These are phyloP conservation scores for Actinia tenebrosa DNA, from an alignment of 64 coral and sea anemone genomes.

Conservation along the genomic window DNA sequence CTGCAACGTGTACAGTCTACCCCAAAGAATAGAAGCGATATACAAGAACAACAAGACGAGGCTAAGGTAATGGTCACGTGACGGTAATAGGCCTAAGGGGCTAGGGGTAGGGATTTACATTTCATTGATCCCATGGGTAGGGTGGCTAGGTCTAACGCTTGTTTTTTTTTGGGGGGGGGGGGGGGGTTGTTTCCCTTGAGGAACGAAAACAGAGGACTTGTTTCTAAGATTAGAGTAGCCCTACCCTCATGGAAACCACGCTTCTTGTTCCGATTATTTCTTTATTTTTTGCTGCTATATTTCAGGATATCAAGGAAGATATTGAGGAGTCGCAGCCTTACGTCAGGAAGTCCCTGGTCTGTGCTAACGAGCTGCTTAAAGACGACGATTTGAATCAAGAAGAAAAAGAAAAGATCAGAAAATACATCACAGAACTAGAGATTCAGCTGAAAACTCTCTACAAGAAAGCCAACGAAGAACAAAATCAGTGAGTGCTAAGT, in stretches of 20 bases:
- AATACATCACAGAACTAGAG: conserved; percentile 2
- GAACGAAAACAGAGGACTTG: too few species aligned
- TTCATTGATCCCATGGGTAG: background rate
- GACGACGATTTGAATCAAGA: background rate
- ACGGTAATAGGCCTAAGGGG: background rate
- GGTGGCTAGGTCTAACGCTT: background rate
- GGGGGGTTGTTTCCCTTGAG: too few species aligned
- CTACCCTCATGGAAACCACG: background rate
- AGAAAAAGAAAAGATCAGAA: conserved; percentile 15
- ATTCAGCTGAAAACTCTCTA: background rate
- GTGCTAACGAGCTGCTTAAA: background rate
- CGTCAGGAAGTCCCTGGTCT: background rate
- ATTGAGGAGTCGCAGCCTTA: conserved; percentile 9
- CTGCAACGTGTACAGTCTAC: background rate
- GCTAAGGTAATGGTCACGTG: conserved; percentile 1
- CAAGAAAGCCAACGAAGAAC: background rate
- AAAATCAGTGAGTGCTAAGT: background rate
- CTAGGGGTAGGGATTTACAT: background rate
- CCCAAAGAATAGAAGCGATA: conserved; percentile 12
- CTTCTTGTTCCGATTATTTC: background rate
- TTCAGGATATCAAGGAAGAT: conserved; percentile 10
- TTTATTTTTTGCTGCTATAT: background rate
- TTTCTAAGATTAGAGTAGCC: too few species aligned
- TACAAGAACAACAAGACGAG: conserved; percentile 18
- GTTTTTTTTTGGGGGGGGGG: too few species aligned